phyloP scores from a whole-genome alignment of 2,888 invertebrate species.

The Pocota personata region DNA sequence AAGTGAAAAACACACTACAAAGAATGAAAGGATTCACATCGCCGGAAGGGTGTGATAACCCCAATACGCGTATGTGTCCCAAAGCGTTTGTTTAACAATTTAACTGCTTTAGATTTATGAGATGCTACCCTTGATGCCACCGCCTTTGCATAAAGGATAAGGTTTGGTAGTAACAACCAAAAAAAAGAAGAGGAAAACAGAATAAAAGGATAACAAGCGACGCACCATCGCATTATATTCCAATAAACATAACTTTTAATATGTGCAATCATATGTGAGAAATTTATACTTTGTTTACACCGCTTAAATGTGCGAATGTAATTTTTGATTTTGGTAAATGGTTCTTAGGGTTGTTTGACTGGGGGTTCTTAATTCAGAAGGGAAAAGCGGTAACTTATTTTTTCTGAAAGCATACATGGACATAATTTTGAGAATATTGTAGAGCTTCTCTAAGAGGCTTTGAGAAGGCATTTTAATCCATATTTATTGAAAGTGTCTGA shows the following conservation, averaged over 20 bases:
- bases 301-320: constrained; percentile 63
- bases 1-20: constrained; percentile 38
- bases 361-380: background rate
- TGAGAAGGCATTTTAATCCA: background rate
- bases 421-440: background rate
- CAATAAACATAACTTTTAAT: constrained; percentile 75
- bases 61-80: constrained; percentile 46
- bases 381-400: background rate
- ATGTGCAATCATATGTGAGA: constrained; percentile 75
- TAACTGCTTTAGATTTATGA: constrained; percentile 71
- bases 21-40: constrained; percentile 65
- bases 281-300: constrained; percentile 74
- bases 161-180: background rate
- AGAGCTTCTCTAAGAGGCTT: background rate
- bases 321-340: constrained; percentile 67
- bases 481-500: background rate
- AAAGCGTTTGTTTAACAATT: constrained; percentile 72
- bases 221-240: constrained; percentile 73
- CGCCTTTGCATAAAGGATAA: constrained; percentile 65
- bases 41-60: constrained; percentile 71
- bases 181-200: background rate
- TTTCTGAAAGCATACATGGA: background rate
- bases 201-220: constrained; percentile 71
- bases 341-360: background rate
- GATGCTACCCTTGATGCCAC: constrained; percentile 51